These are phyloP conservation scores for Frankliniella fusca DNA, from an alignment of 2,888 invertebrate genomes.

Conservation along the genomic window DNA sequence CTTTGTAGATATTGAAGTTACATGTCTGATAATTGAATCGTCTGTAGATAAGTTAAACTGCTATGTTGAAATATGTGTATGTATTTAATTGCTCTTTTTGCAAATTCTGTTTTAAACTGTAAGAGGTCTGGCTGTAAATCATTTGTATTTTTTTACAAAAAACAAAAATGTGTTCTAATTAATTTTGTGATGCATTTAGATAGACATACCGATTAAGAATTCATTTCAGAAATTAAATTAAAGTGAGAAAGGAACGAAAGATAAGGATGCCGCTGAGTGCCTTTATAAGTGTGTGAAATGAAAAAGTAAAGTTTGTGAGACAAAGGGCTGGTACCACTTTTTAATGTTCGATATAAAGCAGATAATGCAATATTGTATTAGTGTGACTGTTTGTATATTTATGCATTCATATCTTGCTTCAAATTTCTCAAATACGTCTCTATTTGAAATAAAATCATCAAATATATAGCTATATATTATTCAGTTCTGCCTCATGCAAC, in stretches of 20 bases:
- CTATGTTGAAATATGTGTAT: background rate
- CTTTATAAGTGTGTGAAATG: background rate
- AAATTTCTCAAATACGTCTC: too few species aligned
- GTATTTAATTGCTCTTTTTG: background rate
- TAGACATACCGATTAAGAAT: background rate
- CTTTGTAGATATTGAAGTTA: background rate
- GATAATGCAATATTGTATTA: too few species aligned
- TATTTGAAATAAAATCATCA: too few species aligned
- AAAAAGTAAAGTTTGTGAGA: too few species aligned
- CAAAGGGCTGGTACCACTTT: too few species aligned
- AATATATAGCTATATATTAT: too few species aligned
- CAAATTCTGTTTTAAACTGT: background rate
- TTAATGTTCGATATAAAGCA: too few species aligned
- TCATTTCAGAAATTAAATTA: background rate
- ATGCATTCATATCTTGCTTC: too few species aligned
- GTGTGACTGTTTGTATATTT: too few species aligned
- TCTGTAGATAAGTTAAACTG: background rate
- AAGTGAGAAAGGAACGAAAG: background rate
- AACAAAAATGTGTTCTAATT: background rate
- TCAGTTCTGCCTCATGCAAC: too few species aligned
- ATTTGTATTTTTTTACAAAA: background rate
- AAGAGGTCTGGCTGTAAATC: background rate
- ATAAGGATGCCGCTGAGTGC: background rate
- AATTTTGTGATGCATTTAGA: background rate
- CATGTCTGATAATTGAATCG: background rate